A percentile compares a stretch with the other conserved stretches of the same genome.
Evolutionary conservation across 2,888 invertebrate species (phyloP).

Genomic region (Elegia similella): DNA sequence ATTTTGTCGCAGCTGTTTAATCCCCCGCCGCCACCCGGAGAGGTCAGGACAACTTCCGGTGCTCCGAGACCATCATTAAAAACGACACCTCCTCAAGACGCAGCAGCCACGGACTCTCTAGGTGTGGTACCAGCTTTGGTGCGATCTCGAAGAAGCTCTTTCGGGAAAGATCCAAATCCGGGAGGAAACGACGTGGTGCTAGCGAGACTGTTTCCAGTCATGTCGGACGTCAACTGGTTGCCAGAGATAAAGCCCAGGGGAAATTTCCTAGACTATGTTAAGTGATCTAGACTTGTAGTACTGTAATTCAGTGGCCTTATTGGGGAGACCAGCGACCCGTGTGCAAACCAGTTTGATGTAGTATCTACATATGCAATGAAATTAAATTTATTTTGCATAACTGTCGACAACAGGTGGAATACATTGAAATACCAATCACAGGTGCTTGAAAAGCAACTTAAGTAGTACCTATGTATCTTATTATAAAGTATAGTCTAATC

Average conservation of each 20-base stretch:
- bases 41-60: neutral
- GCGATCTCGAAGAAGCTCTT: slow-evolving; percentile 29
- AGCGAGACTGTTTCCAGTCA: neutral
- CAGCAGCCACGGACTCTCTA: neutral
- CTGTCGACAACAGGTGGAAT: too few relatives aligned
- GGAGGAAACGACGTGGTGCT: slow-evolving; percentile 30
- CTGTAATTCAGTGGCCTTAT: neutral
- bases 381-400: too few relatives aligned
- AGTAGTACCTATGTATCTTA: too few relatives aligned
- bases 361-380: neutral
- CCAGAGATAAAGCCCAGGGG: slow-evolving; percentile 31
- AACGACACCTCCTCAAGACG: neutral
- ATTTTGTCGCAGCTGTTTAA: slow-evolving; percentile 30
- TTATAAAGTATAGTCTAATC: too few relatives aligned
- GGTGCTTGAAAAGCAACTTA: too few relatives aligned
- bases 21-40: slow-evolving; percentile 24
- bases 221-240: slow-evolving; percentile 33
- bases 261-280: neutral
- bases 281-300: neutral
- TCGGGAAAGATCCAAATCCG: slow-evolving; percentile 24
- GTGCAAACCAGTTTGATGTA: neutral
- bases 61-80: neutral
- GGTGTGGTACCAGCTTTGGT: slow-evolving; percentile 2
- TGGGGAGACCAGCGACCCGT: neutral
- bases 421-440: too few relatives aligned